Base-by-base conservation (phyloP, 2,888 invertebrate genomes). In the Rutpela maculata region DNA sequence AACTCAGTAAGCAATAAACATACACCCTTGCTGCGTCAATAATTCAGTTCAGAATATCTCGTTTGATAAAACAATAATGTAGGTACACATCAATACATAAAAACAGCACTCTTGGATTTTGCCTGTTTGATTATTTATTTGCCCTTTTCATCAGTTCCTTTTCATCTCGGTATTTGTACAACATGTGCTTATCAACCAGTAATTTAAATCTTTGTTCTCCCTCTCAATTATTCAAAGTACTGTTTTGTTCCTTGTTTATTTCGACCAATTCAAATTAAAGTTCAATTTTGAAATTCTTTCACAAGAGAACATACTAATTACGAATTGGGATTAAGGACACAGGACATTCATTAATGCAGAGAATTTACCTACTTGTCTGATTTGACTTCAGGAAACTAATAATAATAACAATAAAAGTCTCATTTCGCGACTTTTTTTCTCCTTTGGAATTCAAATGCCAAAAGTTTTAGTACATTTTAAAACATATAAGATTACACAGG, bases 1-100 rank as follows among this genome's bases (percentile, higher is more conserved):
- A 62, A 62, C n/a, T 17, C 62, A 35, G 18, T 35, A 17, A 18
- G 26, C 62, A n/a, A 63, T 35, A 26, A 17, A 35, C 17, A 17
- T 35, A 17, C 11, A 63, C 31, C 60, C 26, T 26, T 17, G 11
- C 11, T 5, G 15, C 12, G 12, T 22, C 38, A 12, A 19, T 50
- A 50, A 43, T 50, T 50, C n/a, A 50, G n/a, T 50, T 15, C 65
- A 19, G 38, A 38, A 65, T 65, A 65, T 65, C 65, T 65, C 18
- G 26, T 4, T 19, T 38, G 65, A 65, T 65, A 50, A 63, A 65
- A 19, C 43, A 65, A 65, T 43, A 65, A 38, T 12, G 43, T 38
- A 22, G 43, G 65, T 22, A 38, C 43, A 65, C 15, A 62, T 63
- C 38, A 38, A 18, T 35, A 38, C 22, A 65, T 65, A 65, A 65